These are phyloP conservation scores for Clamator glandarius DNA, from an alignment of 2,797 vertebrate genomes.

Conservation along the genomic window DNA sequence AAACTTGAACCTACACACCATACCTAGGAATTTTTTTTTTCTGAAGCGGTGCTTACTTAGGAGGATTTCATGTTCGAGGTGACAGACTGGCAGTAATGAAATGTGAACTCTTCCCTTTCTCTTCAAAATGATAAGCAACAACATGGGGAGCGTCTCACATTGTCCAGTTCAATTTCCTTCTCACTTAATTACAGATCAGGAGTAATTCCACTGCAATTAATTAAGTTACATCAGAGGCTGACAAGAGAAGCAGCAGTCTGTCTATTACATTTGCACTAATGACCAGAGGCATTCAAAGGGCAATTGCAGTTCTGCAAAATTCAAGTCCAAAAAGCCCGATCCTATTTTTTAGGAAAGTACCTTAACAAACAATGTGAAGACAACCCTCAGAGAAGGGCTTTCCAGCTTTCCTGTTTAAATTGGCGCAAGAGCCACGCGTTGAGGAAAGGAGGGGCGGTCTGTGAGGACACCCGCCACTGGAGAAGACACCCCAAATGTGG, in stretches of 20 bases:
- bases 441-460: not conserved
- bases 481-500: not conserved
- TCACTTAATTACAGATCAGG: constrained; percentile 54
- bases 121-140: constrained; percentile 28
- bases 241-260: constrained; percentile 39
- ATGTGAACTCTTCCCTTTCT: constrained; percentile 15
- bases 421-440: not conserved
- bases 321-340: not conserved
- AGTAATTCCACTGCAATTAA: constrained; percentile 61
- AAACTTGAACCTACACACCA: not conserved
- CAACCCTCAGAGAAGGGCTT: not conserved
- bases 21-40: not conserved
- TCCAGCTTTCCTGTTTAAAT: not conserved
- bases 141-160: constrained; percentile 48
- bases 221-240: constrained; percentile 52
- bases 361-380: not conserved
- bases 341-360: not conserved
- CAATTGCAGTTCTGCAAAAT: constrained; percentile 8
- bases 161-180: constrained; percentile 60
- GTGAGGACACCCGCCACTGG: not conserved
- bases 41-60: not conserved
- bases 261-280: not conserved
- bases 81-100: constrained; percentile 34
- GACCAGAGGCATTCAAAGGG: not conserved
- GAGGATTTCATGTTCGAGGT: not conserved